Evolutionary conservation across 2,797 vertebrate species (phyloP).

Genomic region (Smutsia gigantea): DNA sequence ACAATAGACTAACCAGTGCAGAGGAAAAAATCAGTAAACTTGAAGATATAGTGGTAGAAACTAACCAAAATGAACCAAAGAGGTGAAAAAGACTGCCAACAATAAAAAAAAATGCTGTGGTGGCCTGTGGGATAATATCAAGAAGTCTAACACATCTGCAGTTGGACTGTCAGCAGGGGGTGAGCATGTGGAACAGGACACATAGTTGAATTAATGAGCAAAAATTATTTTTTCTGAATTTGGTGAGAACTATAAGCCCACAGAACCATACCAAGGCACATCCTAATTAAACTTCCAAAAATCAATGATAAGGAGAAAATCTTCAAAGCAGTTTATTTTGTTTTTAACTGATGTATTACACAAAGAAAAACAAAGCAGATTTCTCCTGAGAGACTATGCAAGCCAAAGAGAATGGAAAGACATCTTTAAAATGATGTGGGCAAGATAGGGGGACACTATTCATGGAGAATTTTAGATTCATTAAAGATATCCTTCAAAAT

Average conservation of each 20-base stretch:
- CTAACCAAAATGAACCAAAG: background rate
- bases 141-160: background rate
- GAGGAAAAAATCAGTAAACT: background rate
- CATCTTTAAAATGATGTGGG: background rate
- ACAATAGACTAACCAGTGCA: background rate
- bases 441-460: background rate
- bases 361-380: background rate
- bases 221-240: background rate
- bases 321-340: background rate
- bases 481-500: background rate
- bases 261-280: background rate
- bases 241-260: background rate
- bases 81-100: background rate
- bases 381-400: background rate
- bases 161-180: background rate
- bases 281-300: background rate
- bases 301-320: background rate
- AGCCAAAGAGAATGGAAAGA: background rate
- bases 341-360: background rate
- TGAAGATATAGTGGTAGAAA: background rate
- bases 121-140: background rate
- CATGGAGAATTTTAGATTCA: background rate
- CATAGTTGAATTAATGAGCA: background rate
- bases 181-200: background rate
- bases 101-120: background rate